These are phyloP conservation scores for Aleiodes sp. DNA, from an alignment of 1,140 invertebrate genomes.

Conservation along the genomic window DNA sequence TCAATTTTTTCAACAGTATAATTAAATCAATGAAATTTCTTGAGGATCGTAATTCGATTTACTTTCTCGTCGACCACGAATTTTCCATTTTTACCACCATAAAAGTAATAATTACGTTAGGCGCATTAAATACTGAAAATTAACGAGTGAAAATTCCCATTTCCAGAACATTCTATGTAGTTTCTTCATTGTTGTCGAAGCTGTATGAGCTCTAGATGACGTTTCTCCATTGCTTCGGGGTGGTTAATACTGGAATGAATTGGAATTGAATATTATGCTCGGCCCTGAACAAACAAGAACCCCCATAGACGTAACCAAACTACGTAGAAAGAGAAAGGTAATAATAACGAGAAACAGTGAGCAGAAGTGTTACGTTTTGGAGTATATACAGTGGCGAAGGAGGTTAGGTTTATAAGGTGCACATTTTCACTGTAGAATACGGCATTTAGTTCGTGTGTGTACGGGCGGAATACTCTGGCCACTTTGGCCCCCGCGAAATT, in stretches of 20 bases:
- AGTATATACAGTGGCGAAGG: no score
- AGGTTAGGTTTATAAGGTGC: background rate
- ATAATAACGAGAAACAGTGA: background rate
- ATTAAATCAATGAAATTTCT: no score
- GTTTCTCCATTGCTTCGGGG: background rate
- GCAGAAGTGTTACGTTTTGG: slow-evolving; percentile 8
- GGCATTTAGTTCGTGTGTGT: background rate
- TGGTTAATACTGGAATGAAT: slow-evolving; percentile 51
- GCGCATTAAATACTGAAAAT: no score
- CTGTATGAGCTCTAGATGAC: background rate
- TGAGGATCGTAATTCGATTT: no score
- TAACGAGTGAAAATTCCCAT: background rate
- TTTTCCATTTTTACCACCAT: no score
- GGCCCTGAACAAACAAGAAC: slow-evolving; percentile 58
- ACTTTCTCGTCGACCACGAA: no score
- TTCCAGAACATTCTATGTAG: background rate
- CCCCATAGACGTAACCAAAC: slow-evolving; percentile 21
- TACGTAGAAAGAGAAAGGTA: slow-evolving; percentile 18
- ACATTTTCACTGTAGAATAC: slow-evolving; percentile 1
- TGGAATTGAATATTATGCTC: slow-evolving; percentile 65
- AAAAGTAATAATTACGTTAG: no score
- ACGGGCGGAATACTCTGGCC: background rate
- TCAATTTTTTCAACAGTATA: no score
- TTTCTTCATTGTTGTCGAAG: slow-evolving; percentile 7
- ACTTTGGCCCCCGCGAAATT: slow-evolving; percentile 41